Evolutionary conservation across 2,113 vertebrate genomes (phyloP), one percentile per base, ranked within the genome.

Genomic region (Limnothrissa miodon): DNA sequence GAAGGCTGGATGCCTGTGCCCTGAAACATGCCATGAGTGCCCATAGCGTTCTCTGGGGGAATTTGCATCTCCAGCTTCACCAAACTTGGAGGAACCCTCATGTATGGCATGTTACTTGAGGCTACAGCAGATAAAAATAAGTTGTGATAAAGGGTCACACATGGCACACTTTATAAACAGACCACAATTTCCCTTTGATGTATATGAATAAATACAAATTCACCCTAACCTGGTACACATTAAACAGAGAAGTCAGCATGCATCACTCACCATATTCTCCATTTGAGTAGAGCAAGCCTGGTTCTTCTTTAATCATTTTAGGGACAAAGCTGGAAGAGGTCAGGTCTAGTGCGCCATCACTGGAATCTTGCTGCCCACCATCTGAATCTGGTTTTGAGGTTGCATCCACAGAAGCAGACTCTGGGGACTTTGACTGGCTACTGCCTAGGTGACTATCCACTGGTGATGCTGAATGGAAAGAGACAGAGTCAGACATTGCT

Each of bases 31-130:
- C 87, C 84, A 46, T 94, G 93, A 79, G 91, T 86, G 80, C 94
- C 94, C 83, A 96, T 51, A 44, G 94, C 90, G 85, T 93, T 96
- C 36, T 98, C 96, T 0, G 90, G 80, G 0, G 95, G 90, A 45
- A 94, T 91, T 59, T 97, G 96, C 93, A 97, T 95, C 91, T 99
- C 98, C 83, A 99, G 93, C 86, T 97, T 97, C 39, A 97, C 94
- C 39, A 96, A 94, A 86, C 96, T 93, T 0, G 97, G 94, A 0
- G 96, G 96, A 1, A 96, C 89, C 89, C 97, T 94, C 87, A 97
- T 94, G 84, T 97, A 91, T 1, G 95, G 87, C 83, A 97, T 87
- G 7, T 92, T 92, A 87, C 88, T 93, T 0, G 95, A 92, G 92
- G 94, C 97, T 99, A 86, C 79, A 83, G 0, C 42, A 4, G 44